A percentile compares a stretch with the other conserved stretches of the same genome.
Conservation (phyloP, 2,888 invertebrate genomes). For the Stenichneumon culpator region DNA sequence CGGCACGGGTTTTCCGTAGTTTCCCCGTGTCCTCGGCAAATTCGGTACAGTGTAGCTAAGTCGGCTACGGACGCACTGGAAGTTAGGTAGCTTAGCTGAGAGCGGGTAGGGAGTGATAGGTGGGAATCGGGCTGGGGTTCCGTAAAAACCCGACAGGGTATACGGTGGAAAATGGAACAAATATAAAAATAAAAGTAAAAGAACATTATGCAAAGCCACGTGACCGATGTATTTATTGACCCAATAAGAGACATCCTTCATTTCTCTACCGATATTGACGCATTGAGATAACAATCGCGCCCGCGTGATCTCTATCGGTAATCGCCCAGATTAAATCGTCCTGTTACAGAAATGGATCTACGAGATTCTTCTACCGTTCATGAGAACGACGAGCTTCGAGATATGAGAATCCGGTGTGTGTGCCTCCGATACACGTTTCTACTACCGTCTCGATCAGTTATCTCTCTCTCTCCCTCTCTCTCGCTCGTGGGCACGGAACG, state of each 20-base stretch:
- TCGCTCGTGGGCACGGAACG: conserved; percentile 49
- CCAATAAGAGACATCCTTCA: background rate
- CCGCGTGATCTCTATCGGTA: conserved; percentile 15
- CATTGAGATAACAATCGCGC: conserved; percentile 1
- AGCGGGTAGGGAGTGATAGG: too few species aligned
- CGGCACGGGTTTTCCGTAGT: too few species aligned
- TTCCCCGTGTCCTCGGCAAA: too few species aligned
- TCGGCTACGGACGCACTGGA: too few species aligned
- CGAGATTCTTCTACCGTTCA: conserved; percentile 10
- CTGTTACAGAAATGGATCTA: conserved; percentile 9
- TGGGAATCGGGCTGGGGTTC: too few species aligned
- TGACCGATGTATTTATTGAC: background rate
- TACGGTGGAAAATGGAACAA: too few species aligned
- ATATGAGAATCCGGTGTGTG: conserved; percentile 10
- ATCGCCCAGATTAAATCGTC: conserved; percentile 9
- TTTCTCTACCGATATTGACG: conserved; percentile 7
- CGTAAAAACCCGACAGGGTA: too few species aligned
- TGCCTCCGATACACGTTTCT: conserved; percentile 26
- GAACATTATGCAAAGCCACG: background rate
- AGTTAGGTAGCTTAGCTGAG: too few species aligned
- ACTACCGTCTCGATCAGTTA: conserved; percentile 5
- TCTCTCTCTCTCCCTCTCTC: background rate
- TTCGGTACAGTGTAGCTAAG: too few species aligned
- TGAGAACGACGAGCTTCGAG: conserved; percentile 10
- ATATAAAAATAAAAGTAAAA: too few species aligned